Conservation (phyloP, 2,797 vertebrate species). For the Takifugu ocellatus region DNA sequence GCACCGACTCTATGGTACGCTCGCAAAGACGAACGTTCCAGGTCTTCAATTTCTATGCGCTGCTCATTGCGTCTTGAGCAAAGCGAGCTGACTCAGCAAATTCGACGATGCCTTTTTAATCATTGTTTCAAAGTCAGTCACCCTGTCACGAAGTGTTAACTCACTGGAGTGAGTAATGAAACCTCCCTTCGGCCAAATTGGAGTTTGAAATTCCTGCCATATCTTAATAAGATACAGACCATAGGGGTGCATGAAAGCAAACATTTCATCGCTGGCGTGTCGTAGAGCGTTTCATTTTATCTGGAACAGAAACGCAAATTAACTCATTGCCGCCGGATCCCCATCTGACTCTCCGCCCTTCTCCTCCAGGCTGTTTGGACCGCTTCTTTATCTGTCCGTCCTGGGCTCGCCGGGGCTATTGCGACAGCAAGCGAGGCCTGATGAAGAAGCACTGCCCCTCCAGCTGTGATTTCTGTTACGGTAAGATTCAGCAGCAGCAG, state of each 20-base stretch:
- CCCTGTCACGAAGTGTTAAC: too few relatives aligned
- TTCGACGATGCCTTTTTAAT: too few relatives aligned
- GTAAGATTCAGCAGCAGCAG: constrained; percentile 70
- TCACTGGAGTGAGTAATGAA: too few relatives aligned
- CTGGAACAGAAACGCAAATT: constrained; percentile 23
- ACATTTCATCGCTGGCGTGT: constrained; percentile 36
- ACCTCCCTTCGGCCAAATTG: too few relatives aligned
- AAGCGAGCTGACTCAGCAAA: neutral
- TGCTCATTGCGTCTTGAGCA: neutral
- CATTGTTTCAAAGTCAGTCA: too few relatives aligned
- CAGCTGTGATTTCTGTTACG: constrained; percentile 96
- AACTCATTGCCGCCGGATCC: constrained; percentile 19
- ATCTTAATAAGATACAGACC: too few relatives aligned
- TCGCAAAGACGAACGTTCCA: neutral
- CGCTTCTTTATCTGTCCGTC: constrained; percentile 85
- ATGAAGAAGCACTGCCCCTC: constrained; percentile 96
- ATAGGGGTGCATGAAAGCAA: too few relatives aligned
- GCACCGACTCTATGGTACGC: constrained; percentile 89
- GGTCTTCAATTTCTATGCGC: neutral
- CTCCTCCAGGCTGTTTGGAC: constrained; percentile 88
- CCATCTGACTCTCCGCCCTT: constrained; percentile 26
- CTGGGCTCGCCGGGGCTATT: constrained; percentile 90
- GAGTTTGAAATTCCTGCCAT: too few relatives aligned
- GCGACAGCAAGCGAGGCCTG: constrained; percentile 81
- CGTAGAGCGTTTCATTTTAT: neutral